These are phyloP conservation scores for Megalopta genalis DNA, from an alignment of 1,140 invertebrate genomes.

Conservation along the genomic window DNA sequence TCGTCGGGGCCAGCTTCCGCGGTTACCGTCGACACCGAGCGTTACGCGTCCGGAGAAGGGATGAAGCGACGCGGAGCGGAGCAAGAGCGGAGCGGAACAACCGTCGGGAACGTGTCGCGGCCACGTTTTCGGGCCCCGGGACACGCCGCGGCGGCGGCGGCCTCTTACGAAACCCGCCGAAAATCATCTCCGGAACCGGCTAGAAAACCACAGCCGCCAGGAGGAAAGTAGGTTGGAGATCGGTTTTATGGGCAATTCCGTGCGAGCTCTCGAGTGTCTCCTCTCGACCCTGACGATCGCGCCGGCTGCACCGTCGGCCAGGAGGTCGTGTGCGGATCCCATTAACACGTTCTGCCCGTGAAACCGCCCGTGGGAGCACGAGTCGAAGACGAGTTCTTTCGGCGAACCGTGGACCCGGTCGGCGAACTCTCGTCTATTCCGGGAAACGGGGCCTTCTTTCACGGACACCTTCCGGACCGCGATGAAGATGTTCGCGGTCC, in stretches of 20 bases:
- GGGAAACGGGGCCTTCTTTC: neutral
- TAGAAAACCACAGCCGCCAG: neutral
- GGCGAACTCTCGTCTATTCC: neutral
- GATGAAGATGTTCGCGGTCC: too few species aligned
- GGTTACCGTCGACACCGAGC: slow-evolving; percentile 55
- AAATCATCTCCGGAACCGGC: neutral
- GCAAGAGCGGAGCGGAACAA: slow-evolving; percentile 14
- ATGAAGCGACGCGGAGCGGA: slow-evolving; percentile 1
- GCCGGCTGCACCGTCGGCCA: neutral
- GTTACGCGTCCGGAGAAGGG: slow-evolving; percentile 48
- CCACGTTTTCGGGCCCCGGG: slow-evolving; percentile 39
- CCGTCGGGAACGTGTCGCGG: neutral
- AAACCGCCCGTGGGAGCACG: neutral
- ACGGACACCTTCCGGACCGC: too few species aligned
- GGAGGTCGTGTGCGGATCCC: neutral
- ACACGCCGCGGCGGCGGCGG: neutral
- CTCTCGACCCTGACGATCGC: neutral
- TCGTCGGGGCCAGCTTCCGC: slow-evolving; percentile 71
- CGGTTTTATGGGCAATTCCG: slow-evolving; percentile 4
- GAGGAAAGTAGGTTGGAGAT: neutral
- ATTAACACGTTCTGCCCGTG: neutral
- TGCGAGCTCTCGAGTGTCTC: neutral
- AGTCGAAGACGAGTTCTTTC: neutral
- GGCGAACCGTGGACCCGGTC: neutral
- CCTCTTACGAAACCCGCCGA: neutral